Evolutionary conservation across 2,888 invertebrate species (phyloP).

Genomic region (Clitarchus hookeri): DNA sequence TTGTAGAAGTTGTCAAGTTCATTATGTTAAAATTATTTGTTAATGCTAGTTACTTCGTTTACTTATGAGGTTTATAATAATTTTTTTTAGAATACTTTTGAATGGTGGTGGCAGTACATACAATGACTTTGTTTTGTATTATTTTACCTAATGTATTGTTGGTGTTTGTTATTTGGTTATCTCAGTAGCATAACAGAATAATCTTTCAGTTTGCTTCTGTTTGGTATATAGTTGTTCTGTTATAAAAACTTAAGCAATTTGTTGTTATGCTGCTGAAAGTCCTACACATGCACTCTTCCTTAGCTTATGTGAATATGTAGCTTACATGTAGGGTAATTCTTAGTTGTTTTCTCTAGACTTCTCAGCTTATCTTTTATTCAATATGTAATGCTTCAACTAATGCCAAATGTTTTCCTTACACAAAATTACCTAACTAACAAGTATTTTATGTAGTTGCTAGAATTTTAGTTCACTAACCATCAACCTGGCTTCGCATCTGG

Average conservation of each 20-base stretch:
- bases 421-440: constrained; percentile 17
- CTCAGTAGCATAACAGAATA: constrained; percentile 4
- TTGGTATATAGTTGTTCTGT: background rate
- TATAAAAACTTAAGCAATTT: background rate
- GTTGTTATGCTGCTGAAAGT: background rate
- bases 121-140: background rate
- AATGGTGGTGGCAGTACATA: constrained; percentile 31
- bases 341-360: constrained; percentile 27
- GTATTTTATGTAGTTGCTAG: constrained; percentile 20
- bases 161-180: background rate
- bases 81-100: background rate
- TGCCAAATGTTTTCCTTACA: constrained; percentile 4
- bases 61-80: background rate
- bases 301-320: background rate
- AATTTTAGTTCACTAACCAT: constrained; percentile 18
- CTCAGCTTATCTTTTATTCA: constrained; percentile 19
- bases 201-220: background rate
- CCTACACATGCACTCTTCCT: background rate
- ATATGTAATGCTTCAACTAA: constrained; percentile 25
- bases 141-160: background rate
- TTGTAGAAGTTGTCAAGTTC: background rate
- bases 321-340: background rate
- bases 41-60: constrained; percentile 1
- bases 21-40: background rate
- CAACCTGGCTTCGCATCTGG: constrained; percentile 18